Evolutionary conservation across 2,797 vertebrate genomes (phyloP).

Genomic region (Hydrocynus forskahlii): DNA sequence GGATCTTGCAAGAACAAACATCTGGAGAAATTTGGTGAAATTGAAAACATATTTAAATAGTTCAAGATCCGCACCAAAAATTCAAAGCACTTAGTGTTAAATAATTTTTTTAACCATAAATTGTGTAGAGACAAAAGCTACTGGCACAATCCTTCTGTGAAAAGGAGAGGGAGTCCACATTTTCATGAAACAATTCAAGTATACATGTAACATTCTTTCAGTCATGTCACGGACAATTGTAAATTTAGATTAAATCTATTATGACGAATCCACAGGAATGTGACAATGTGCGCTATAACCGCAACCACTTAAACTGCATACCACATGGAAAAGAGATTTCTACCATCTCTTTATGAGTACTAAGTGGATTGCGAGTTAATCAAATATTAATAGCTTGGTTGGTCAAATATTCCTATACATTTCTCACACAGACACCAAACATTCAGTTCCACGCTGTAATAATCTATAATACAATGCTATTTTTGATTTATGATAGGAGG

Average conservation of each 20-base stretch:
- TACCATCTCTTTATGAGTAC: not conserved
- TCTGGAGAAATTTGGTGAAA: not conserved
- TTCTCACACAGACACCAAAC: not conserved
- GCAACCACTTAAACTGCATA: not conserved
- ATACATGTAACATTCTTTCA: not conserved
- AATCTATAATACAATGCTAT: not conserved
- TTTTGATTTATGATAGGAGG: not conserved
- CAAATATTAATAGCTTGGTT: not conserved
- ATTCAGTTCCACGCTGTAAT: conserved; percentile 17
- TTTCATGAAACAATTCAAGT: conserved; percentile 14
- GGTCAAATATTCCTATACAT: not conserved
- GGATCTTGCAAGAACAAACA: not conserved
- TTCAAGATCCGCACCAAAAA: not conserved
- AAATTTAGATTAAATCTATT: not conserved
- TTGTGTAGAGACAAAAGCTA: not conserved
- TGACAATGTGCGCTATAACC: not conserved
- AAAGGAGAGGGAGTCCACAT: not conserved
- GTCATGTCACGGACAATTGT: not conserved
- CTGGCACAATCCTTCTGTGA: not conserved
- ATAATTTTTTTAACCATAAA: not conserved
- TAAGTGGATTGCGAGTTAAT: not conserved
- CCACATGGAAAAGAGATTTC: not conserved
- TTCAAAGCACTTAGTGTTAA: not conserved
- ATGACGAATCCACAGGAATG: not conserved
- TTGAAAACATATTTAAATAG: not conserved